Evolutionary conservation across 92 coral and sea anemone genomes (phyloP), one percentile per base, ranked within the genome.

Genomic region (Bergia puertoricense): DNA sequence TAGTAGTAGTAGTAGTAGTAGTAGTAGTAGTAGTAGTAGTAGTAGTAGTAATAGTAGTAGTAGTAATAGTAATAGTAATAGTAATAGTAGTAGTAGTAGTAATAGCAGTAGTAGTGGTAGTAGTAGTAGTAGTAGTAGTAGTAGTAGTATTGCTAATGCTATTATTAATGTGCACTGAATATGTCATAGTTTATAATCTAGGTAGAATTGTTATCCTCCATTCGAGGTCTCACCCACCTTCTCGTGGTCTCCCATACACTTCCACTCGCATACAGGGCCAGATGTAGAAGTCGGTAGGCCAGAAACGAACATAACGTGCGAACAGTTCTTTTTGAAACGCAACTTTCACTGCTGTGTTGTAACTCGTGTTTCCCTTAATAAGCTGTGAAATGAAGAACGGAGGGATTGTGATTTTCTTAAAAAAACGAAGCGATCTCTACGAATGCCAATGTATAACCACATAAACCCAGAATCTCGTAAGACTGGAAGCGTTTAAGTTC

Each of bases 201-300:
- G 5, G 4, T 8, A 8, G 8, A 48, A 30, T 30, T 30, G 30
- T 30, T 74, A 74, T 40, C 10, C 8, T 44, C 4, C 50, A 15
- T 44, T 75, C 36, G 45, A 7, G 20, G 2, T 6, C 41, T 8
- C 3, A 84, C 79, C 5, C 46, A 84, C 87, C 87, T 84, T 84
- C 87, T 3, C 87, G 78, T 18, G 88, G 89, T 46, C 82, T 88
- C 5, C 94, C 94, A 71, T 89, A 92, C 69, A 92, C 79, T 86
- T 92, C 94, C 30, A 92, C 92, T 54, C 94, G 67, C 78, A 92
- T 78, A 66, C 92, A 92, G 1, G 94, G 94, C 94, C 94, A 92
- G 74, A 89, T 91, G 86, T 89, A 92, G 90, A 86, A 92, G 14
- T 89, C 94, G 5, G 89, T 86, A 6, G 94, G 94, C 92, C 94